These are phyloP conservation scores for Enteromius fasciolatus DNA, from an alignment of 2,797 vertebrate species.

Conservation along the genomic window DNA sequence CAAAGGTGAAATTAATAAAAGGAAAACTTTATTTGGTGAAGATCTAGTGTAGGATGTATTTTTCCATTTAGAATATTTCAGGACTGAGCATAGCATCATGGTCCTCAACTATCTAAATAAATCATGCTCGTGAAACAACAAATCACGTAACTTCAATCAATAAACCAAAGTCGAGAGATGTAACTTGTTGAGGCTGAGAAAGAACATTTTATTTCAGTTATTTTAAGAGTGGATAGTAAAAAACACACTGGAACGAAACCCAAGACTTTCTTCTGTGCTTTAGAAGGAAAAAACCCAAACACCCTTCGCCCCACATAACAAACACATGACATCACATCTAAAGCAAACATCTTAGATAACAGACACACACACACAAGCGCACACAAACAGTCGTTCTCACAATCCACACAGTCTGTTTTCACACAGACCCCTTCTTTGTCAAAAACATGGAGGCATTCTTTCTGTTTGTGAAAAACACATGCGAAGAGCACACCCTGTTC, in stretches of 20 bases:
- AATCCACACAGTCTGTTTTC: conserved; percentile 22
- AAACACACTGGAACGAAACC: conserved; percentile 12
- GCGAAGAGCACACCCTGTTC: conserved; percentile 30
- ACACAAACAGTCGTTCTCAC: conserved; percentile 8
- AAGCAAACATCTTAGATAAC: conserved; percentile 54
- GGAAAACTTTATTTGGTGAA: background rate
- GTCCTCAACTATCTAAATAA: conserved; percentile 6
- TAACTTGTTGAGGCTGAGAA: conserved; percentile 15
- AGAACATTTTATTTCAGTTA: conserved; percentile 12
- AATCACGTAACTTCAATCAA: conserved; percentile 28
- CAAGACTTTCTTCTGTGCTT: conserved; percentile 24
- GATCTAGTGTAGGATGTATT: background rate
- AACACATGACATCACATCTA: conserved; percentile 61
- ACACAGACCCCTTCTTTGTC: conserved; percentile 25
- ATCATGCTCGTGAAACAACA: background rate
- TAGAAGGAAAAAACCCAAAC: conserved; percentile 20
- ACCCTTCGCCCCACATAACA: conserved; percentile 53
- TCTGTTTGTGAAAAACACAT: conserved; percentile 2
- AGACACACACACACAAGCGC: conserved; percentile 16
- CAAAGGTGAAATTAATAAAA: background rate
- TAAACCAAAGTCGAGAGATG: background rate
- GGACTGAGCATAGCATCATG: background rate
- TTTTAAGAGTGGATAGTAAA: background rate
- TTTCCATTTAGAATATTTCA: background rate
- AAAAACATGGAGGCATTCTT: conserved; percentile 34